Base-by-base conservation (phyloP, 2,797 vertebrate genomes). In the Manis javanica region DNA sequence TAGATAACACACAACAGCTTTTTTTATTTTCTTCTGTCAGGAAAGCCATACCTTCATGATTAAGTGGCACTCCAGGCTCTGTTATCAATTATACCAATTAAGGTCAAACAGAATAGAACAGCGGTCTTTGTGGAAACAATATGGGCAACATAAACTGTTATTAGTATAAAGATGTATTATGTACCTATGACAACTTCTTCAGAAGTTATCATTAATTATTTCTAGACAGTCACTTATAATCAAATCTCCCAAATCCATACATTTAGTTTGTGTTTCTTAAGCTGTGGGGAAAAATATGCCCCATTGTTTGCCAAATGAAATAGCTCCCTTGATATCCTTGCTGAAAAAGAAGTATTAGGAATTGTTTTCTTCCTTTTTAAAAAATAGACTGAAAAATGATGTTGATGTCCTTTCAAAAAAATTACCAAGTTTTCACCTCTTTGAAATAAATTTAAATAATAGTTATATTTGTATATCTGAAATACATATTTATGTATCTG, bases 51-150 rank as follows among this genome's bases (percentile, higher is more conserved):
- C 97, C 94, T 96, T 97, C 87, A 93, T 98, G 96, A 98, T 98
- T 98, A 98, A 98, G 97, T 96, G 77, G 86, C 90, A 94, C 93
- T 86, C 69, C 55, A 94, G 84, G 96, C 92, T 96, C 97, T 97
- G 96, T 97, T 98, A 98, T 98, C 97, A 98, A 97, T 98, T 98
- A 98, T 92, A 96, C 97, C 97, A 99, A 98, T 98, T 98, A 98
- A 98, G 97, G 97, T 98, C 97, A 98, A 98, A 98, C 86, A 97
- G 90, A 98, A 96, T 91, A 64, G 88, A 98, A 96, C 53, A 96
- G 83, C 21, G 86, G 57, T 92, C 94, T 98, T 98, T 90, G 57
- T 95, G 51, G 97, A 97, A 98, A 97, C 93, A 97, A 82, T 95
- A 49, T 84, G 82, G 87, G 11, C 68, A 97, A 96, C 94, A 85